Conservation (phyloP, 2,888 invertebrate genomes). For the Athalia rosae region DNA sequence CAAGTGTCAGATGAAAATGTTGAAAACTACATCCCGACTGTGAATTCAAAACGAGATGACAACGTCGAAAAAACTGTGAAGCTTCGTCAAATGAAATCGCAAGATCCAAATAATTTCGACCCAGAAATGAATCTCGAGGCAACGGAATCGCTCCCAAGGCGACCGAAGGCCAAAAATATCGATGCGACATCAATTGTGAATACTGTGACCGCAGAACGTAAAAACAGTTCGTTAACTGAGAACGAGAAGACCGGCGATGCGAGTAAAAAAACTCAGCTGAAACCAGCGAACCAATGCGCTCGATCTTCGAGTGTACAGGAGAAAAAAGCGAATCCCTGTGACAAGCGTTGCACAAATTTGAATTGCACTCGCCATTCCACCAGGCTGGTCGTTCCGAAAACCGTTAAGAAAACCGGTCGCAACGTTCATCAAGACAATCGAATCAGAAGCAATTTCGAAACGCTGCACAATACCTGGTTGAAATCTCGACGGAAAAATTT, state of each 20-base stretch:
- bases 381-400: conserved; percentile 5
- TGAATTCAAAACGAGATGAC: background rate
- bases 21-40: background rate
- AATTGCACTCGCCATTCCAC: background rate
- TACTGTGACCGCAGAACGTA: conserved; percentile 6
- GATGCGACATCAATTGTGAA: background rate
- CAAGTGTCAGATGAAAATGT: background rate
- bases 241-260: background rate
- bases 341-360: conserved; percentile 1
- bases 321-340: background rate
- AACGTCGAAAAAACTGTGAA: background rate
- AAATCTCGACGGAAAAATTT: conserved; percentile 8
- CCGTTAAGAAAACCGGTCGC: background rate
- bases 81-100: background rate
- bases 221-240: background rate
- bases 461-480: background rate
- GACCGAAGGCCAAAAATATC: background rate
- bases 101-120: background rate
- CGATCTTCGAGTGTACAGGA: background rate
- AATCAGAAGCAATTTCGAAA: background rate
- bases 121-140: background rate
- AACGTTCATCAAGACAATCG: conserved; percentile 15
- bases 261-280: background rate
- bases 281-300: background rate
- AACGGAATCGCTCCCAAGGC: background rate